These are phyloP conservation scores for Doris montereyensis DNA, from an alignment of 2,888 invertebrate genomes.

Conservation along the genomic window DNA sequence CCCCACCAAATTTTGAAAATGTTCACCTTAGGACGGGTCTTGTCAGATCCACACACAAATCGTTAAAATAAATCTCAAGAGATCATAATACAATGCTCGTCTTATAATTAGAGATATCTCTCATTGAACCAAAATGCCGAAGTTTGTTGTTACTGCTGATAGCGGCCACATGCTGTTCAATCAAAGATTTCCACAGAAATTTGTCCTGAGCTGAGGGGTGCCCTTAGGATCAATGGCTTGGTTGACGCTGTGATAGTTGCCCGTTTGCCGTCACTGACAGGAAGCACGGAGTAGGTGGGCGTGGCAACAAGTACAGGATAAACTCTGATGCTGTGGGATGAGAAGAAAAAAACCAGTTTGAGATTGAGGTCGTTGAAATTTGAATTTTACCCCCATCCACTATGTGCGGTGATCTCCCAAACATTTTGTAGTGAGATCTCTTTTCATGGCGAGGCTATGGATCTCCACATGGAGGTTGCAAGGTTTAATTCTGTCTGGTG, in stretches of 20 bases:
- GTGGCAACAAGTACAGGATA: constrained; percentile 49
- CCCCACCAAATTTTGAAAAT: too few relatives aligned
- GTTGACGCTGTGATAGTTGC: constrained; percentile 15
- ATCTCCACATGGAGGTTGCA: too few relatives aligned
- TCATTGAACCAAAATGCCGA: constrained; percentile 33
- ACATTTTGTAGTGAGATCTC: background rate
- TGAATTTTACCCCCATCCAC: too few relatives aligned
- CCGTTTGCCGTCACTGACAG: constrained; percentile 32
- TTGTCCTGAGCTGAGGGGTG: constrained; percentile 66
- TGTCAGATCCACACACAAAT: too few relatives aligned
- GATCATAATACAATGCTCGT: constrained; percentile 32
- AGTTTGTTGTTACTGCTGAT: constrained; percentile 37
- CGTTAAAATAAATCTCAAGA: too few relatives aligned
- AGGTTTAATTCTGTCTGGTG: too few relatives aligned
- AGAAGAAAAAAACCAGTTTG: constrained; percentile 15
- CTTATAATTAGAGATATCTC: constrained; percentile 32
- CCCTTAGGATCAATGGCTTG: constrained; percentile 51
- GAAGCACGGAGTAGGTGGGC: constrained; percentile 16
- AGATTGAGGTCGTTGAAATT: background rate
- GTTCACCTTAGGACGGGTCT: too few relatives aligned
- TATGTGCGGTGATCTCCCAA: too few relatives aligned
- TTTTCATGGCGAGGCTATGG: too few relatives aligned
- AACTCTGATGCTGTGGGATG: constrained; percentile 57
- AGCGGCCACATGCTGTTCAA: constrained; percentile 63
- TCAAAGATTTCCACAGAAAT: constrained; percentile 66